Evolutionary conservation across 2,113 vertebrate genomes (phyloP).

Genomic region (Tychaedon coryphoeus): DNA sequence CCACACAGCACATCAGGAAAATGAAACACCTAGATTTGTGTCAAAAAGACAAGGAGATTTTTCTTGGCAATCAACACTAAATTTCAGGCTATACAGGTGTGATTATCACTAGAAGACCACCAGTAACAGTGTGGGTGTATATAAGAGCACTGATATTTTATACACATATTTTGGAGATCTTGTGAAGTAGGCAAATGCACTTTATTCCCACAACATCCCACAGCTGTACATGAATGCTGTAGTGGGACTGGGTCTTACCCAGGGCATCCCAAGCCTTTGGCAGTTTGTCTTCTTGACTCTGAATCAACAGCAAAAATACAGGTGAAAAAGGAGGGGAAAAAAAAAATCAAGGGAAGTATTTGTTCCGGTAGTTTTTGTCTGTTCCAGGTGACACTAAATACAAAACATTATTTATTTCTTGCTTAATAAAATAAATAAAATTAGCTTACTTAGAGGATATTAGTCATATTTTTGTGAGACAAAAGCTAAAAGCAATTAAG

Average conservation of each 20-base stretch:
- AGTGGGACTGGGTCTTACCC: not conserved
- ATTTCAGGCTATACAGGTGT: not conserved
- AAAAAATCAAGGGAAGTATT: not conserved
- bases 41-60: not conserved
- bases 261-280: not conserved
- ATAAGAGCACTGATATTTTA: not conserved
- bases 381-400: not conserved
- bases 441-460: not conserved
- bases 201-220: not conserved
- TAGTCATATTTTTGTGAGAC: not conserved
- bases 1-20: accelerated
- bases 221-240: not conserved
- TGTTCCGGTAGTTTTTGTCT: not conserved
- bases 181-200: not conserved
- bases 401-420: not conserved
- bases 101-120: not conserved
- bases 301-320: not conserved
- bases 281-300: not conserved
- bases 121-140: not conserved
- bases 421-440: not conserved
- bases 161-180: not conserved
- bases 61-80: not conserved
- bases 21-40: not conserved
- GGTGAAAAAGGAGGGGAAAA: not conserved
- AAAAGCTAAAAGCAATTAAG: not conserved